Evolutionary conservation across 2,113 vertebrate species (phyloP).

Genomic region (Rutilus rutilus): DNA sequence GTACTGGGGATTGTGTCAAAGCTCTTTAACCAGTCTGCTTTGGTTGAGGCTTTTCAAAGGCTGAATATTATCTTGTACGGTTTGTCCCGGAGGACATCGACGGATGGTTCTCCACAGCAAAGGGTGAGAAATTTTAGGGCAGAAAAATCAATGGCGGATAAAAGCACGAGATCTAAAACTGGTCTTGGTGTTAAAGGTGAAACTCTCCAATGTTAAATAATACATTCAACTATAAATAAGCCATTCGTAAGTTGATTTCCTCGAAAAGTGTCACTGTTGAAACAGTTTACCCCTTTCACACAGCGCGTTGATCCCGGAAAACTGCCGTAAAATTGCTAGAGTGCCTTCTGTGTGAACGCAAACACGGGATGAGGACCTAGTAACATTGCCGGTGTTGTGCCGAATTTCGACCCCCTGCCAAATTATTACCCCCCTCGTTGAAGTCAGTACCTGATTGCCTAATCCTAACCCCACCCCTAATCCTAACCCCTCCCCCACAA

Average conservation of each 20-base stretch:
- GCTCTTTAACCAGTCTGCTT: conserved; percentile 4
- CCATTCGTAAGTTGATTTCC: background rate
- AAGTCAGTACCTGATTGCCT: too few relatives aligned
- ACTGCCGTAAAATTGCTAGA: too few relatives aligned
- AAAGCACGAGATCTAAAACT: background rate
- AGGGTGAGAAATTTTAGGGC: background rate
- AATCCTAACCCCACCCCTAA: too few relatives aligned
- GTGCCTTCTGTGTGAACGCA: too few relatives aligned
- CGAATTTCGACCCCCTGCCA: too few relatives aligned
- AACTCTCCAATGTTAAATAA: background rate
- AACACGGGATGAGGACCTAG: too few relatives aligned
- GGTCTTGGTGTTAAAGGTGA: background rate
- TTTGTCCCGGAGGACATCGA: conserved; percentile 3
- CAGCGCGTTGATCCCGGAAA: too few relatives aligned
- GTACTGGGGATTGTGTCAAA: conserved; percentile 27
- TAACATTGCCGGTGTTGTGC: too few relatives aligned
- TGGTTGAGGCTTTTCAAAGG: conserved; percentile 19
- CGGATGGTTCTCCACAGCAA: background rate
- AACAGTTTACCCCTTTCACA: too few relatives aligned
- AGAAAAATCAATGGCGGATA: background rate
- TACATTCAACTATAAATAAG: background rate
- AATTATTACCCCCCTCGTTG: too few relatives aligned
- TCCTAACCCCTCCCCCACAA: too few relatives aligned
- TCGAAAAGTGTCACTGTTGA: background rate
- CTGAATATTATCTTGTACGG: conserved; percentile 25